Evolutionary conservation across 2,113 vertebrate species (phyloP), one percentile per base, ranked within the genome.

Genomic region (Chionomys nivalis): DNA sequence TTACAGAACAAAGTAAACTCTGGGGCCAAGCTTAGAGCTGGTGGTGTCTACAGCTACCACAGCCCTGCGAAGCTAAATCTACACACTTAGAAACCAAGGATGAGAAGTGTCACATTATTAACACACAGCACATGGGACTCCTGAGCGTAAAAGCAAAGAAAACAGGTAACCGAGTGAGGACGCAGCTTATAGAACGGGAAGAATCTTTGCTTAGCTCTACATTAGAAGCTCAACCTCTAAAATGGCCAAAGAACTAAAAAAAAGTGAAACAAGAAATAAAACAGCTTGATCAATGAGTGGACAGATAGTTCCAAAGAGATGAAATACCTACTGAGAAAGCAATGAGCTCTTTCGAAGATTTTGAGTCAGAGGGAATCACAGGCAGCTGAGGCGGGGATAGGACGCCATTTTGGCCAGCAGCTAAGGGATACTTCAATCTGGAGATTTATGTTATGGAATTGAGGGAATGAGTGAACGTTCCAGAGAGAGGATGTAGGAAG

Each of bases 1-100:
- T 89, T 89, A 86, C 7, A 77, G 63, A 95, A 61, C 70, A 47
- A 89, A 95, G 47, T 42, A 95, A 77, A 85, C 42, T 52, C 68
- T 31, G 11, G 31, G 44, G 47, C 2, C 1, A 47, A 88, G 31
- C 88, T 96, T 65, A 94, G 76, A 75, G 66, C 52, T 5, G 28
- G 66, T 94, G 70, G 3, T 94, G 66, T 82, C 65, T 92, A 44
- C 70, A 97, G 76, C 42, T 58, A 23, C 52, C n/a, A 5, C 17
- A 85, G 72, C 21, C 26, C 26, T 68, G 39, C 66, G 42, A 94
- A 90, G 52, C 42, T 92, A 92, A 49, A 36, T 33, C n/a, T 49
- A 3, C 31, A 92, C 31, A n/a, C 79, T 66, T 82, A 66, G 83
- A 95, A 82, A 77, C 13, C 39, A 77, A 90, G n/a, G 24, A 42